A percentile compares a stretch with the other conserved stretches of the same genome.
These are phyloP conservation scores for Seira musarum DNA, from an alignment of 2,888 invertebrate genomes.

Conservation along the genomic window DNA sequence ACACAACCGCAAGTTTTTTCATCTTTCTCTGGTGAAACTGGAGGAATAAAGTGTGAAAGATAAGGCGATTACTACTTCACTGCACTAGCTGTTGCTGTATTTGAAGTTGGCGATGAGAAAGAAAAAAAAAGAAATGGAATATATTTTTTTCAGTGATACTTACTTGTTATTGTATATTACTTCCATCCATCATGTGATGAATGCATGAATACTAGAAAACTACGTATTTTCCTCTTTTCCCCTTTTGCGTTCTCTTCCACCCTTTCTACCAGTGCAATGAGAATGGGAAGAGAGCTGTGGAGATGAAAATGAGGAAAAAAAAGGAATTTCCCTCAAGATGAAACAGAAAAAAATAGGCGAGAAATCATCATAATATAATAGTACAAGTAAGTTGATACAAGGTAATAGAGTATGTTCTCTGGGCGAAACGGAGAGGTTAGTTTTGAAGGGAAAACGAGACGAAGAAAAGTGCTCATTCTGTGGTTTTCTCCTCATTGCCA, in stretches of 20 bases:
- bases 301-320: conserved; percentile 19
- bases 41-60: conserved; percentile 67
- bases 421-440: background rate
- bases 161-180: conserved; percentile 44
- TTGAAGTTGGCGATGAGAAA: conserved; percentile 28
- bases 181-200: conserved; percentile 54
- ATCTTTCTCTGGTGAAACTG: conserved; percentile 32
- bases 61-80: conserved; percentile 66
- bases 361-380: background rate
- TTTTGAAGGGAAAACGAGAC: too few species aligned
- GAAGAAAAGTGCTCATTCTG: conserved; percentile 43
- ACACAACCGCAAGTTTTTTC: conserved; percentile 1
- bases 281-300: background rate
- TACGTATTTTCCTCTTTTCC: background rate
- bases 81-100: conserved; percentile 43
- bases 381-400: background rate
- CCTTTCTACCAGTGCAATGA: background rate
- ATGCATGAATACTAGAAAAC: conserved; percentile 3
- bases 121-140: conserved; percentile 10
- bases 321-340: background rate
- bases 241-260: conserved; percentile 15
- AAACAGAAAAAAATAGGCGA: background rate
- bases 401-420: background rate
- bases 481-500: conserved; percentile 46
- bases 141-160: conserved; percentile 19